Evolutionary conservation across 1,140 invertebrate genomes (phyloP).

Genomic region (Eupristina koningsbergeri): DNA sequence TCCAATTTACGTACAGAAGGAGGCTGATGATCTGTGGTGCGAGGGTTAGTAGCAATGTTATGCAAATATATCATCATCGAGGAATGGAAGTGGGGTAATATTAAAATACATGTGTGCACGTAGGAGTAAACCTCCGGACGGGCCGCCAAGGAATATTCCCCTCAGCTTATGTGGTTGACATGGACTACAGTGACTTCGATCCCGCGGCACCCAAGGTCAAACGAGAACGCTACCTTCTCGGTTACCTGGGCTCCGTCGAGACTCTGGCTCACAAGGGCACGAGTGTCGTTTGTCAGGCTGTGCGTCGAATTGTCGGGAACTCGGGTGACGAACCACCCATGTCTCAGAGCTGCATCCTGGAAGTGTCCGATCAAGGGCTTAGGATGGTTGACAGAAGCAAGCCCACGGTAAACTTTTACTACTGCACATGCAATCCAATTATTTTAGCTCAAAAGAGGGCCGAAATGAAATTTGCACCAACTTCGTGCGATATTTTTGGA

Average conservation of each 20-base stretch:
- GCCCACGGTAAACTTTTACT: slow-evolving; percentile 74
- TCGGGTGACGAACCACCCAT: slow-evolving; percentile 78
- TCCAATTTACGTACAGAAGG: slow-evolving; percentile 96
- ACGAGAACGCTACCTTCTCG: slow-evolving; percentile 90
- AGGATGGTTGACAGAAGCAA: slow-evolving; percentile 93
- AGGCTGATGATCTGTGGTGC: slow-evolving; percentile 97
- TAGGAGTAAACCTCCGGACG: slow-evolving; percentile 93
- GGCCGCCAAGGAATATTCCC: slow-evolving; percentile 96
- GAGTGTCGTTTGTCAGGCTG: slow-evolving; percentile 89
- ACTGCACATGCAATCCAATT: too few species aligned
- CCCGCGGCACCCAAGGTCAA: slow-evolving; percentile 88
- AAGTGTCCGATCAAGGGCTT: slow-evolving; percentile 95
- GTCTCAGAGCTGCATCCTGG: slow-evolving; percentile 87
- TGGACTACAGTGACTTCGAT: slow-evolving; percentile 96
- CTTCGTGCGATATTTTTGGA: too few species aligned
- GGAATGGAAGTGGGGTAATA: too few species aligned
- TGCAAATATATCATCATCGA: background rate
- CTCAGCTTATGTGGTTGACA: slow-evolving; percentile 95
- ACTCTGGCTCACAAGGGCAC: slow-evolving; percentile 94
- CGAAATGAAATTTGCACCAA: too few species aligned
- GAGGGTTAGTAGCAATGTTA: slow-evolving; percentile 79
- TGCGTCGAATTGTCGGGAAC: slow-evolving; percentile 85
- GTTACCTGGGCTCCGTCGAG: slow-evolving; percentile 96
- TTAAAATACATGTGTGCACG: background rate
- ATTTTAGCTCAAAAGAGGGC: too few species aligned